Evolutionary conservation across 2,113 vertebrate species (phyloP).

Genomic region (human (Homo sapiens)): DNA sequence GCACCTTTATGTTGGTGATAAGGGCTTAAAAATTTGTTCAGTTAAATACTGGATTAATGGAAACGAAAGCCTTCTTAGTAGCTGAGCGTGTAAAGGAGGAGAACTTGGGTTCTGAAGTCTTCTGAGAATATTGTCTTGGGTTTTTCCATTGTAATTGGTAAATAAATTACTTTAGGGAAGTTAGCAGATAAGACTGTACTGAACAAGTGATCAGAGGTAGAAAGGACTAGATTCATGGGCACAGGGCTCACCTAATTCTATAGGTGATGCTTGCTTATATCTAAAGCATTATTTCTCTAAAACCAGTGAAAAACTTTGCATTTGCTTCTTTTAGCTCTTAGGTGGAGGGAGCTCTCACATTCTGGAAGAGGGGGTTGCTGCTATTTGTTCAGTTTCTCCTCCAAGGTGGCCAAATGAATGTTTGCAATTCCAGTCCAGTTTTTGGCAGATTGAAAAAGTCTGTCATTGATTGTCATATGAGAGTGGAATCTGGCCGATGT

Average conservation of each 20-base stretch:
- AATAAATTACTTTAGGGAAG: neutral
- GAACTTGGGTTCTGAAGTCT: neutral
- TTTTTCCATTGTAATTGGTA: neutral
- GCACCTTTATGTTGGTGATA: neutral
- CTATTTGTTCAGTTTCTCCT: neutral
- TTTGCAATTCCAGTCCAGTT: neutral
- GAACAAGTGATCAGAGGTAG: neutral
- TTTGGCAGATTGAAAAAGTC: slow-evolving; percentile 1
- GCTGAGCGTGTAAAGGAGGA: neutral
- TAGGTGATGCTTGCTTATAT: neutral
- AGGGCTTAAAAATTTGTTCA: neutral
- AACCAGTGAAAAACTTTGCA: neutral
- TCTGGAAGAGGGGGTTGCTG: neutral
- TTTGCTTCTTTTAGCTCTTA: neutral
- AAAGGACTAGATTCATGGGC: neutral
- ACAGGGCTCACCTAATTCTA: neutral
- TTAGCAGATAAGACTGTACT: neutral
- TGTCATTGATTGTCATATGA: slow-evolving; percentile 32
- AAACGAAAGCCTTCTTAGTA: neutral
- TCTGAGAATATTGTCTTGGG: neutral
- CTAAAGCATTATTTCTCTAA: neutral
- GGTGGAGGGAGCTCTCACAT: neutral
- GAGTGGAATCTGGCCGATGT: slow-evolving; percentile 28
- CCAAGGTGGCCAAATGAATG: fast-evolving
- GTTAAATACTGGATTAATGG: neutral